Evolutionary conservation across 1,140 invertebrate species (phyloP).

Genomic region (Mesaphorura yosii): DNA sequence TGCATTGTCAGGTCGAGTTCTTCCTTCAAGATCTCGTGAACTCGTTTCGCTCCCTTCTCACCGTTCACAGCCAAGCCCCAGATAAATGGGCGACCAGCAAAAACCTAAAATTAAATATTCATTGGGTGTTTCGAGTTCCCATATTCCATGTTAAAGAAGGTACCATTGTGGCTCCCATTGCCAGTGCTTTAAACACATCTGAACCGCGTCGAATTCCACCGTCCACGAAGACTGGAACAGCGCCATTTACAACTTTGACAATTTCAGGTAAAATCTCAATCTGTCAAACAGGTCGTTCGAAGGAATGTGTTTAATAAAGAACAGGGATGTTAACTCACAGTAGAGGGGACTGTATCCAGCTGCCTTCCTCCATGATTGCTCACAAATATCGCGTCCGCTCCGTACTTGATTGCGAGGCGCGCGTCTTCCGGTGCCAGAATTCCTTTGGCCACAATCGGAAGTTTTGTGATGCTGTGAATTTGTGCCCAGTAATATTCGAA

Average conservation of each 20-base stretch:
- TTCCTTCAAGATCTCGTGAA: conserved; percentile 57
- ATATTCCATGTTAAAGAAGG: background rate
- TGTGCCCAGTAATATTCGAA: too few species aligned
- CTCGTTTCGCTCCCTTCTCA: conserved; percentile 53
- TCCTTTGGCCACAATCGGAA: conserved; percentile 84
- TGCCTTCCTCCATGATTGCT: conserved; percentile 87
- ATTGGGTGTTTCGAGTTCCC: background rate
- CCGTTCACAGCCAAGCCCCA: conserved; percentile 73
- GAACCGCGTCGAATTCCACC: conserved; percentile 73
- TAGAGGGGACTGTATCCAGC: conserved; percentile 68
- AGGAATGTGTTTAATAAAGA: background rate
- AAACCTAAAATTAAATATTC: conserved; percentile 47
- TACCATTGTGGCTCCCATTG: conserved; percentile 78
- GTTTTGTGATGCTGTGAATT: conserved; percentile 46
- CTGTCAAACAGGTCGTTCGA: conserved; percentile 1
- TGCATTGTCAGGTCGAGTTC: conserved; percentile 39
- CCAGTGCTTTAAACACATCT: conserved; percentile 82
- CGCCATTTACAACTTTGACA: conserved; percentile 1
- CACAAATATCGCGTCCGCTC: conserved; percentile 66
- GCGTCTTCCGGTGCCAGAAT: conserved; percentile 79
- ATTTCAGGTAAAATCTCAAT: conserved; percentile 14
- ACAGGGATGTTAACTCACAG: conserved; percentile 43
- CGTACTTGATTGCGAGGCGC: conserved; percentile 54
- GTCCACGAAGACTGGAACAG: conserved; percentile 70
- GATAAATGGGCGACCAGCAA: conserved; percentile 72